Evolutionary conservation across 2,113 vertebrate species (phyloP).

Genomic region (Zosterops lateralis): DNA sequence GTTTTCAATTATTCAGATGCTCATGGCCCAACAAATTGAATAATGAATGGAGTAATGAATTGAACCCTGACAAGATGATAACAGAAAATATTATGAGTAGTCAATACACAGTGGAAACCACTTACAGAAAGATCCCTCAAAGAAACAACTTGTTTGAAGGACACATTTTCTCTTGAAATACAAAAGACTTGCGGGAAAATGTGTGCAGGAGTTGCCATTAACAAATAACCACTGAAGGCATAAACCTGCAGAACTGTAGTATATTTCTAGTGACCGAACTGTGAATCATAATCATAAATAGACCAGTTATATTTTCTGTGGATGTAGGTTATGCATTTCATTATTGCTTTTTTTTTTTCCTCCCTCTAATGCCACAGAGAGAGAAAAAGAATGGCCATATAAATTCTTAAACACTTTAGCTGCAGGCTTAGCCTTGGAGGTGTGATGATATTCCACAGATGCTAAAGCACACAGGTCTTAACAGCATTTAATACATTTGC

Average conservation of each 20-base stretch:
- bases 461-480: constrained; percentile 53
- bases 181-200: constrained; percentile 30
- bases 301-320: constrained; percentile 63
- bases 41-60: constrained; percentile 81
- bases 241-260: constrained; percentile 46
- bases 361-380: constrained; percentile 49
- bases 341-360: constrained; percentile 44
- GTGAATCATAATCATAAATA: constrained; percentile 74
- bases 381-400: constrained; percentile 59
- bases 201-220: constrained; percentile 37
- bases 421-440: constrained; percentile 62
- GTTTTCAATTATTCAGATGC: constrained; percentile 80
- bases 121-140: constrained; percentile 33
- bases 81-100: constrained; percentile 59
- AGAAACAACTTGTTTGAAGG: constrained; percentile 71
- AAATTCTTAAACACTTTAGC: constrained; percentile 65
- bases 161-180: constrained; percentile 63
- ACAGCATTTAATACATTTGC: constrained; percentile 64
- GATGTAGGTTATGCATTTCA: constrained; percentile 59
- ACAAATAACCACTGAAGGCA: constrained; percentile 55
- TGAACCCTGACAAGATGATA: constrained; percentile 71
- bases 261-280: constrained; percentile 67
- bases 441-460: constrained; percentile 59
- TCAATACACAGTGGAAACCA: constrained; percentile 35
- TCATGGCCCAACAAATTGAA: constrained; percentile 81